phyloP scores from a whole-genome alignment of 2,113 vertebrate genomes.

The Cebidichthys violaceus region DNA sequence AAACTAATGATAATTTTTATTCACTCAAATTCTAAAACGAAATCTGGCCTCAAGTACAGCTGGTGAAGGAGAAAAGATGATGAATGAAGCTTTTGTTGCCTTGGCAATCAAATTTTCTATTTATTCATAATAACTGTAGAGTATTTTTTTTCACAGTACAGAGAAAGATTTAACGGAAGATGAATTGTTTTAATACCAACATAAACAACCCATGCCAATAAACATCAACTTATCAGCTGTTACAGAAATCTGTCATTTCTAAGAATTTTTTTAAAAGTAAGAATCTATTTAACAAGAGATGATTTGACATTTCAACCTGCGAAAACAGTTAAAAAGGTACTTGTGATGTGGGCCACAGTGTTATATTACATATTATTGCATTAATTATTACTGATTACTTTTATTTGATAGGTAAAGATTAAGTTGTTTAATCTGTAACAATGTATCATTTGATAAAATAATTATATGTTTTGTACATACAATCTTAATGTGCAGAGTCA shows the following conservation, averaged over 20 bases:
- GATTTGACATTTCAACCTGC: no score
- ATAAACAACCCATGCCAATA: neutral
- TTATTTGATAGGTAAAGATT: no score
- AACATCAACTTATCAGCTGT: neutral
- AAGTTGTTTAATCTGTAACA: no score
- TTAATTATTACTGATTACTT: no score
- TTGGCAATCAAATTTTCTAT: slow-evolving; percentile 8
- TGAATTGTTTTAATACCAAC: neutral
- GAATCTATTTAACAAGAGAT: neutral
- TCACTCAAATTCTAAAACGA: no score
- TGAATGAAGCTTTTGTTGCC: neutral
- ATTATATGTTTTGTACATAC: neutral
- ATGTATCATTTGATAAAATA: neutral
- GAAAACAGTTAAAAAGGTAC: neutral
- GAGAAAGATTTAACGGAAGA: neutral
- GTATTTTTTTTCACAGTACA: neutral
- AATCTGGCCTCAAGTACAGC: neutral
- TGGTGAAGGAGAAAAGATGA: neutral
- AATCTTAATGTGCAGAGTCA: neutral
- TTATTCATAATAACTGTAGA: neutral
- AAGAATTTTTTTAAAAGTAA: neutral
- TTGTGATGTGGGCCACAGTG: no score
- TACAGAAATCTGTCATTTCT: neutral
- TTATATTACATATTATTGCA: no score
- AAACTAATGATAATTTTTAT: no score